Conservation (phyloP, 2,797 vertebrate species). For the Luscinia luscinia region DNA sequence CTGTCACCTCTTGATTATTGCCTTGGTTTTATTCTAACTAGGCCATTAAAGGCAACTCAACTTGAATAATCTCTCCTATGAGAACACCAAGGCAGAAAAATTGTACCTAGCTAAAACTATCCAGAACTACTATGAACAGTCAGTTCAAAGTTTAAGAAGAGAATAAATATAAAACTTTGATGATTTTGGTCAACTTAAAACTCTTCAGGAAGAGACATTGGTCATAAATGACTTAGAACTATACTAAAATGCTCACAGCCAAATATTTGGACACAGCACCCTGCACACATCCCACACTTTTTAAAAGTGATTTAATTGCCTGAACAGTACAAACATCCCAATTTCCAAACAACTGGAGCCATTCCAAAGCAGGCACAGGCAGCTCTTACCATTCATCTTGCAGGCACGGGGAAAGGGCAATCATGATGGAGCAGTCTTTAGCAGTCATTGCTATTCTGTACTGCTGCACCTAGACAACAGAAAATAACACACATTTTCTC, state of each 20-base stretch:
- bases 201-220: background rate
- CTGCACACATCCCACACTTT: background rate
- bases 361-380: background rate
- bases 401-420: slow-evolving; percentile 86
- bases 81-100: background rate
- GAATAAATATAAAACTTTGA: background rate
- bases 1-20: background rate
- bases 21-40: background rate
- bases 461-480: slow-evolving; percentile 86
- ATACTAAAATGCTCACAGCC: background rate
- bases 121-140: background rate
- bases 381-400: slow-evolving; percentile 85
- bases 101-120: background rate
- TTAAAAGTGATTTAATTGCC: background rate
- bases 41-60: background rate
- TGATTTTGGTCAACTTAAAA: background rate
- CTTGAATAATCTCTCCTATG: background rate
- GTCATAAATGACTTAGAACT: background rate
- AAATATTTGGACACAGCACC: background rate
- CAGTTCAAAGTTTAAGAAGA: background rate
- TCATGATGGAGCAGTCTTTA: slow-evolving; percentile 98
- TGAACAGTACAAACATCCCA: background rate
- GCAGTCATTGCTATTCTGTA: slow-evolving; percentile 96
- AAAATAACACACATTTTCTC: background rate
- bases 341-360: background rate